Evolutionary conservation across 2,888 invertebrate species (phyloP), one percentile per base, ranked within the genome.

Genomic region (Psococerastis gibbosa): DNA sequence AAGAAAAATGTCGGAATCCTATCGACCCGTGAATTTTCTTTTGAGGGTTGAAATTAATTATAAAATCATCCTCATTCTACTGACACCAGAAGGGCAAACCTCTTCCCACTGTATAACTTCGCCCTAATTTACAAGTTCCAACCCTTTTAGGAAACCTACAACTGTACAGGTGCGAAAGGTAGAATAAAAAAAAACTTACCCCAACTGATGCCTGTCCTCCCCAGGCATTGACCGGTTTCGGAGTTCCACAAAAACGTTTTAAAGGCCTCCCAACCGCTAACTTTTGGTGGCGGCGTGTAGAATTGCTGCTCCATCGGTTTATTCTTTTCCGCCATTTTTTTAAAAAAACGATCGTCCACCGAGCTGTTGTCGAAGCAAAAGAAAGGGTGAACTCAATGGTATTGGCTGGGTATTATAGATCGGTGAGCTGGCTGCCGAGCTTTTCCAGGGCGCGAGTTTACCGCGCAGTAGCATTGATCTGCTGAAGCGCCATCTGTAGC

Each of bases 151-250:
- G n/a, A n/a, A n/a, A n/a, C n/a, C n/a, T n/a, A n/a, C n/a, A n/a
- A n/a, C n/a, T n/a, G n/a, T n/a, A n/a, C n/a, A n/a, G n/a, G n/a
- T n/a, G n/a, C n/a, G n/a, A n/a, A n/a, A n/a, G n/a, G n/a, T n/a
- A n/a, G n/a, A n/a, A n/a, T n/a, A n/a, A 27, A 27, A 27, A 27
- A 27, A 9, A 11, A 80, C 88, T 87, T 62, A 91, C 91, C 87
- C 94, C 94, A 94, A 67, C 88, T 89, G 59, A 78, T 70, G 55
- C 83, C 89, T 49, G 88, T 89, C 55, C 92, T 75, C 55, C 92
- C 92, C 55, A 92, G 69, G 63, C 91, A 78, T 67, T 88, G 85
- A 58, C 78, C 78, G 49, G 88, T 89, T 66, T 91, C 88, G 54
- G 83, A 75, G 69, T 94, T 87, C 80, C 82, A 92, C 53, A 92